Evolutionary conservation across 2,888 invertebrate genomes (phyloP).

Genomic region (Mesorhabditis spiculigera): DNA sequence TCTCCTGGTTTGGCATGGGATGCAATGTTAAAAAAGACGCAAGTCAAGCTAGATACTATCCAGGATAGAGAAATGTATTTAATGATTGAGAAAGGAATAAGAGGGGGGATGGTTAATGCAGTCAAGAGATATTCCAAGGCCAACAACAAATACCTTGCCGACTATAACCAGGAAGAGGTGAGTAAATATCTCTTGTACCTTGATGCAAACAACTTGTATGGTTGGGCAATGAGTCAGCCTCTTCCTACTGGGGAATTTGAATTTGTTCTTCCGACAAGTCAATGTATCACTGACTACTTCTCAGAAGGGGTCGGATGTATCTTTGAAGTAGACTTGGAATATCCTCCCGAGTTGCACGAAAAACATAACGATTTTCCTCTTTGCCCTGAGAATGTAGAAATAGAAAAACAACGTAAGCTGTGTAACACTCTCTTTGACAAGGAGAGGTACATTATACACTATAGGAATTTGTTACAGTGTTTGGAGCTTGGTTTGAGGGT

Average conservation of each 20-base stretch:
- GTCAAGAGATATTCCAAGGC: constrained; percentile 45
- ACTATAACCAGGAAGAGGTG: constrained; percentile 28
- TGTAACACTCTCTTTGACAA: no score
- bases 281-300: constrained; percentile 15
- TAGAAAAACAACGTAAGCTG: constrained; percentile 26
- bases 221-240: constrained; percentile 49
- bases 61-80: constrained; percentile 44
- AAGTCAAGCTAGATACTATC: constrained; percentile 42
- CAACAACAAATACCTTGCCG: constrained; percentile 38
- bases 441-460: neutral
- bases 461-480: neutral
- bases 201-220: constrained; percentile 49
- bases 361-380: no score
- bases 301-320: constrained; percentile 51
- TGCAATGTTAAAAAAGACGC: constrained; percentile 47
- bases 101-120: constrained; percentile 46
- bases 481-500: neutral
- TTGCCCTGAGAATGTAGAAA: constrained; percentile 32
- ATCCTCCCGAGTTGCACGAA: constrained; percentile 59
- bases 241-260: constrained; percentile 45
- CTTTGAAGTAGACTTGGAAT: constrained; percentile 61
- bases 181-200: no score
- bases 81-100: constrained; percentile 36
- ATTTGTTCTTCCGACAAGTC: constrained; percentile 35
- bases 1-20: constrained; percentile 54